Evolutionary conservation across 2,113 vertebrate species (phyloP), one percentile per base, ranked within the genome.

Genomic region (Pseudonaja textilis): DNA sequence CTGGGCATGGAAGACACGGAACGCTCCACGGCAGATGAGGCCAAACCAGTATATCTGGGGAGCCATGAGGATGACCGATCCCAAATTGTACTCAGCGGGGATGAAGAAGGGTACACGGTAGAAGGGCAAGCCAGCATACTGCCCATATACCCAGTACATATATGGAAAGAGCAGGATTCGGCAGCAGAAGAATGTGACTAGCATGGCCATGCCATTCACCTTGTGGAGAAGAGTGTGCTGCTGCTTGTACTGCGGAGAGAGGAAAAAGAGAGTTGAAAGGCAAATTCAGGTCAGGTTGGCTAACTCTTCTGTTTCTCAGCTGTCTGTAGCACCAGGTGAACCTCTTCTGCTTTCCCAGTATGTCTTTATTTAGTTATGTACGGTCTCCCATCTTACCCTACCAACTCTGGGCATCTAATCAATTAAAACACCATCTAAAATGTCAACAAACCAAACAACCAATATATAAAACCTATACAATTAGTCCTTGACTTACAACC

Each of bases 11-110:
- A 97, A 97, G 92, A 97, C 96, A 42, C 97, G 97, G 92, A 96
- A 97, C 12, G 98, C 98, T 12, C 98, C 98, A 0, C 98, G 97
- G 97, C 98, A 98, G 98, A 99, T 98, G 94, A 99, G 98, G 64
- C 95, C 91, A 92, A 99, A 99, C 99, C 99, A 99, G 97, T 99
- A 98, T 94, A 99, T 96, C 97, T 99, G 98, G 0, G 99, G 98
- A 5, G 98, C 98, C 96, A 99, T 98, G 69, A 99, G 98, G 92
- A 98, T 95, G 4, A 97, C 97, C 0, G 98, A 97, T 0, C 98
- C 99, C 92, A 98, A 89, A 97, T 99, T 99, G 95, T 96, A 97
- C 91, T 98, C 98, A 93, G 97, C 98, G 0, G 99, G 98, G 52
- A 98, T 97, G 91, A 96, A 96, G 42, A 97, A 95, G 7, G 98